A percentile compares a stretch with the other conserved stretches of the same genome.
phyloP scores from a whole-genome alignment of 2,888 invertebrate species.

The Volucella zonaria region DNA sequence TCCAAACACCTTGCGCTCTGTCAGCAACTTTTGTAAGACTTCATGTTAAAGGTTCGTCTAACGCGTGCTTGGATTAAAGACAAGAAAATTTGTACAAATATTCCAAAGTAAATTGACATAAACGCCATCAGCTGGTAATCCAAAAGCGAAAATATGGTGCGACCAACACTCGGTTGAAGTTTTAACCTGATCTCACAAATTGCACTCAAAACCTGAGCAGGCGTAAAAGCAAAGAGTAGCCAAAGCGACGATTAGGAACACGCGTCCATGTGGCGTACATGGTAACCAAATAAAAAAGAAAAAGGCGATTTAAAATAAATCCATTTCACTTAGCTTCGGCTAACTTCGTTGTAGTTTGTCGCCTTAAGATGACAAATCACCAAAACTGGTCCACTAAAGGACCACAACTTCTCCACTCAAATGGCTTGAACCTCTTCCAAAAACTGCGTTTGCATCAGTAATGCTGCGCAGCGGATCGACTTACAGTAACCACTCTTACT shows the following conservation, averaged over 20 bases:
- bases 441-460: constrained; percentile 51
- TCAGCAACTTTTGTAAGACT: constrained; percentile 62
- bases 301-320: not conserved
- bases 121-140: constrained; percentile 55
- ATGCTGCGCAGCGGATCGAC: not conserved
- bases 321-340: constrained; percentile 43
- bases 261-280: constrained; percentile 58
- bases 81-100: constrained; percentile 44
- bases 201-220: constrained; percentile 52
- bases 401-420: constrained; percentile 4
- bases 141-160: constrained; percentile 45
- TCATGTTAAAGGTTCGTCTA: constrained; percentile 48
- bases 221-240: constrained; percentile 57
- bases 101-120: constrained; percentile 55
- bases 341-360: constrained; percentile 62
- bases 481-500: not conserved
- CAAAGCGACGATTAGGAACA: constrained; percentile 62
- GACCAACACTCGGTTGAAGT: constrained; percentile 47
- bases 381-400: constrained; percentile 39
- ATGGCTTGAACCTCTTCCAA: constrained; percentile 59
- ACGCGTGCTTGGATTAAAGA: constrained; percentile 54
- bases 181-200: constrained; percentile 65
- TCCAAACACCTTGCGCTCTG: constrained; percentile 47
- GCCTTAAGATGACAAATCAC: constrained; percentile 72
- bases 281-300: constrained; percentile 11